A percentile compares a stretch with the other conserved stretches of the same genome.
These are phyloP conservation scores for Steinernema khuongi DNA, from an alignment of 1,140 invertebrate genomes.

Conservation along the genomic window DNA sequence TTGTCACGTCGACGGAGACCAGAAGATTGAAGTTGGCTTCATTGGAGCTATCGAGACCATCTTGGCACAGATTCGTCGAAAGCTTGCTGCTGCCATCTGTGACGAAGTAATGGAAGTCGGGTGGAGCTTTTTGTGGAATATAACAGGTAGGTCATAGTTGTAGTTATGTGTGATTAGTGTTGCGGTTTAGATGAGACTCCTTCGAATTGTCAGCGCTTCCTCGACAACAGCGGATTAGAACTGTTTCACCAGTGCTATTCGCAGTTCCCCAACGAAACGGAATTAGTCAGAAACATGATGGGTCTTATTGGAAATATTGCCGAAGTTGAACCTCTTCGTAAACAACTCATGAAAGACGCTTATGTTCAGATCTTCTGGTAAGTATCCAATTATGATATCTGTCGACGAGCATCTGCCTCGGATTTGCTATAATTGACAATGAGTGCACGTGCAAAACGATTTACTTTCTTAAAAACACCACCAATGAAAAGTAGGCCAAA, in stretches of 20 bases:
- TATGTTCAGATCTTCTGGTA: constrained; percentile 76
- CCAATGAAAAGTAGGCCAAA: no score
- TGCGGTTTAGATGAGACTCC: constrained; percentile 56
- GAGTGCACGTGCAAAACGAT: no score
- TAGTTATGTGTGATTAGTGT: constrained; percentile 18
- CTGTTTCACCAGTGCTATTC: constrained; percentile 48
- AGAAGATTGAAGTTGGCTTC: constrained; percentile 82
- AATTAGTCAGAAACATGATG: constrained; percentile 58
- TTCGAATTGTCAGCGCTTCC: constrained; percentile 51
- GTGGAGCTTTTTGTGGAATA: constrained; percentile 93
- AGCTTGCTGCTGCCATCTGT: constrained; percentile 64
- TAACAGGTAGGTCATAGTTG: constrained; percentile 66
- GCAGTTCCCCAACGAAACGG: constrained; percentile 42
- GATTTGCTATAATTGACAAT: constrained; percentile 21
- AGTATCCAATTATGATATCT: no score
- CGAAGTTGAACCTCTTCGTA: constrained; percentile 78
- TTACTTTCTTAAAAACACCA: no score
- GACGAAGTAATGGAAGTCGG: constrained; percentile 93
- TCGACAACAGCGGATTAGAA: constrained; percentile 42
- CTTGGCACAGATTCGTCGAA: constrained; percentile 52
- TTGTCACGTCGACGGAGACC: constrained; percentile 85
- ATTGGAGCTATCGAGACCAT: constrained; percentile 72
- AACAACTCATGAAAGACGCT: constrained; percentile 74
- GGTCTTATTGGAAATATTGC: constrained; percentile 86
- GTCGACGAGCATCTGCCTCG: constrained; percentile 21